Base-by-base conservation (phyloP, 2,888 invertebrate genomes). In the Mayetiola destructor region DNA sequence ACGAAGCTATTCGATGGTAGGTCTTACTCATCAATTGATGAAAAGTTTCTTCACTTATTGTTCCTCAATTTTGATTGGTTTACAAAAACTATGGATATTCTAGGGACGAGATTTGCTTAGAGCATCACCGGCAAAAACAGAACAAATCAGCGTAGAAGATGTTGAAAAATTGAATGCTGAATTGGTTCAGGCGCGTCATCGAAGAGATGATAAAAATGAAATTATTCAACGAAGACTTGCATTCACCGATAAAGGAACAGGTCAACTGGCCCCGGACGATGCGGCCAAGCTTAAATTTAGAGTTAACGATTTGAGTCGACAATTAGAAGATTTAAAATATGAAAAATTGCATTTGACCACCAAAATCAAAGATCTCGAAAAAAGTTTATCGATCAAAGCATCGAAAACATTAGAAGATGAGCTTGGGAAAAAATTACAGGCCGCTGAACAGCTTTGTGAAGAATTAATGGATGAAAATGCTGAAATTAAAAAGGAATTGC, bases 391-490 rank as follows among this genome's bases (percentile, higher is more conserved):
- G 32, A 62, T 62, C 56, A 62, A 72, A 62, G 63, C 66, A 35
- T 63, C 66, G 0, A 71, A 69, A 62, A 66, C 64, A 23, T 64
- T 59, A 2, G 79, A 82, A 58, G 82, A 85, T 59, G 89, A 88
- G 64, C 71, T 95, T 36, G 77, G 83, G 61, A 82, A 87, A 1
- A 95, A 94, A 69, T 73, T 96, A 23, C 75, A 86, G 63, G 89
- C 92, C 1, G 89, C 94, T 0, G 96, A 97, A 72, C 85, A 86
- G 10, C 77, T 94, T 27, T 91, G 92, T 68, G 92, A 93, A 70
- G 92, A 91, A 65, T 75, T 95, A 42, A 90, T 92, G 86, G 94
- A 95, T 66, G 95, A 96, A 73, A 96, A 95, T 73, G 89, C 92
- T 66, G 88, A 89, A 62, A 87, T 94, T 75, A 91, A 93, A 68